Base-by-base conservation (phyloP, 2,888 invertebrate species). In the Eulithis testata region DNA sequence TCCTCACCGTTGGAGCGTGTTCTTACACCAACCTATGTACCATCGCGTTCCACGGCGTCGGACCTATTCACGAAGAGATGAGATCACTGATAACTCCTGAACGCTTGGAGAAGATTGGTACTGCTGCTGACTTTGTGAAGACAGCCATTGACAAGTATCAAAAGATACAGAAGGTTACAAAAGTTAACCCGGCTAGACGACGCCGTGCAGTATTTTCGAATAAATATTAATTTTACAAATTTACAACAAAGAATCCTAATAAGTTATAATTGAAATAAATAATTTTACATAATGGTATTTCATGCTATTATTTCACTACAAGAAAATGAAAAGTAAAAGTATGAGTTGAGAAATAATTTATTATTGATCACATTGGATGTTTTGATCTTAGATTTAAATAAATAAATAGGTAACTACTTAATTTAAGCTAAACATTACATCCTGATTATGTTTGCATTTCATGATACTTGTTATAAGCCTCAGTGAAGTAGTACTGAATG, bases 101-200 rank as follows among this genome's bases (percentile, higher is more conserved):
- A 53, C 90, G 92, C 43, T 90, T 95, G 8, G 95, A 95, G 58
- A 94, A 91, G 68, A 89, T 96, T 44, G 93, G 94, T 37, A 86
- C 90, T 2, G 94, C 95, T 0, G 94, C 95, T 2, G 89, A 93
- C 7, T 91, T 95, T 50, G 94, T 95, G 1, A 94, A 94, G 74
- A 94, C 91, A 44, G 95, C 95, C 4, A 93, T 95, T 61, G 93
- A 94, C 59, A 95, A 95, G 77, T 95, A 95, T 70, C 90, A 92
- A 73, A 88, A 85, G 62, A 90, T 91, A 54, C 91, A 92, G 67
- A 84, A 85, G 68, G 84, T 89, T 0, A 72, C 83, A 6, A 84
- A 84, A 44, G 65, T 55, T 0, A 58, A 70, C 2, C 71, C 76
- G 2, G 76, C 72, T 27, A 85, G 85, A 71, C 79, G 77, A 73